Evolutionary conservation across 30 jellyfish, hydroid and myxozoan species (phyloP), one percentile per base, ranked within the genome.

Genomic region (Phacellophora camtschatica): DNA sequence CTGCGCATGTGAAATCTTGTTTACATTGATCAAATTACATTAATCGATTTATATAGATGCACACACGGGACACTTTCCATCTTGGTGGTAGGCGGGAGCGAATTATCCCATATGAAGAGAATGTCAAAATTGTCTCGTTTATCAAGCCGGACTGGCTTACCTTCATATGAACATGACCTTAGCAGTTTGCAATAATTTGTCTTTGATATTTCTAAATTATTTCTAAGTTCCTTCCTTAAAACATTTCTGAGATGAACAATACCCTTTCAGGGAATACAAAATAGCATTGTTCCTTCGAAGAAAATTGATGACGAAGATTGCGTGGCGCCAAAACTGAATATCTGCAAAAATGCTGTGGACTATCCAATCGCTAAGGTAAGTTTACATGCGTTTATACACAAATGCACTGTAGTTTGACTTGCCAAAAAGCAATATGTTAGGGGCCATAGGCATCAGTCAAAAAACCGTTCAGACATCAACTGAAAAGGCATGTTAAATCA

Each of bases 301-400:
- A 45, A 45, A 45, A 23, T 45, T 45, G 48, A 74, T 2, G 87
- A 42, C 9, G 75, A 29, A 6, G 43, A 15, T 1, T 82, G 94
- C 79, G 73, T 61, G 6, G 31, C 54, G 34, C 74, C 94, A 9
- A 54, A 48, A 32, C 74, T 82, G 37, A 45, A 36, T 42, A 36
- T 36, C 36, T 82, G 94, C 57, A 41, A 59, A 51, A 81, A 82
- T 70, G 71, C 16, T 61, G 81, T 82, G 43, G 18, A 25, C 10
- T 82, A 82, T 58, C 80, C 80, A 1, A 56, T 82, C 19, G 59
- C 94, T 28, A 82, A 70, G 94, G 94, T 19, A 48, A 5, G 24
- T 45, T 0, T 75, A 9, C 4, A 13, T 31, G n/a, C 58, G 15
- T 22, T 19, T 15, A 8, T 22, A 23, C 28, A 4, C 20, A 15